These are phyloP conservation scores for Monochamus alternatus DNA, from an alignment of 2,888 invertebrate species.

Conservation along the genomic window DNA sequence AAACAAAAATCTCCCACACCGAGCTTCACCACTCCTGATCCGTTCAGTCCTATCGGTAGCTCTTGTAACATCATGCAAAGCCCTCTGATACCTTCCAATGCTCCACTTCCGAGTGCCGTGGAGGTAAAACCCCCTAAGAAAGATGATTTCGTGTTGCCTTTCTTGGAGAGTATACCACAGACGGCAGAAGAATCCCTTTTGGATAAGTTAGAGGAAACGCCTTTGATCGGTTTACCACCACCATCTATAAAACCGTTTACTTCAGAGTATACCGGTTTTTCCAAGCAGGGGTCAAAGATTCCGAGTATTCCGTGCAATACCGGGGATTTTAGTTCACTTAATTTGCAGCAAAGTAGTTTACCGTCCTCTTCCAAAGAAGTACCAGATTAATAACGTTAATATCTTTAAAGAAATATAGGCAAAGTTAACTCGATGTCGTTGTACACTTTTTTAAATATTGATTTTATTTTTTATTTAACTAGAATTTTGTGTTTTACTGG, in stretches of 20 bases:
- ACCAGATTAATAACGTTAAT: constrained; percentile 18
- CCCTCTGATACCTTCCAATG: constrained; percentile 64
- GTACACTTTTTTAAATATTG: background rate
- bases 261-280: constrained; percentile 76
- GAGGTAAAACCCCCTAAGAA: constrained; percentile 41
- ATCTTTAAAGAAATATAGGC: background rate
- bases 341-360: constrained; percentile 28
- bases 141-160: constrained; percentile 62
- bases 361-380: constrained; percentile 39
- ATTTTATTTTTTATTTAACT: background rate
- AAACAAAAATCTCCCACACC: constrained; percentile 63
- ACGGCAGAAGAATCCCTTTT: constrained; percentile 57
- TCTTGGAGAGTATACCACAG: constrained; percentile 50
- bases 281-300: constrained; percentile 76
- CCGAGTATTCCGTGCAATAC: constrained; percentile 80
- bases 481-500: too few relatives aligned
- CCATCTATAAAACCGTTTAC: constrained; percentile 64
- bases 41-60: constrained; percentile 74
- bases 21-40: constrained; percentile 70
- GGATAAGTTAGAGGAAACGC: constrained; percentile 61
- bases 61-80: constrained; percentile 64
- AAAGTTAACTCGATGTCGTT: background rate
- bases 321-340: constrained; percentile 69
- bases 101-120: constrained; percentile 45
- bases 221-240: constrained; percentile 62